A percentile compares a stretch with the other conserved stretches of the same genome.
Conservation (phyloP, 2,888 invertebrate species). For the Cosmorhoe ocellata region DNA sequence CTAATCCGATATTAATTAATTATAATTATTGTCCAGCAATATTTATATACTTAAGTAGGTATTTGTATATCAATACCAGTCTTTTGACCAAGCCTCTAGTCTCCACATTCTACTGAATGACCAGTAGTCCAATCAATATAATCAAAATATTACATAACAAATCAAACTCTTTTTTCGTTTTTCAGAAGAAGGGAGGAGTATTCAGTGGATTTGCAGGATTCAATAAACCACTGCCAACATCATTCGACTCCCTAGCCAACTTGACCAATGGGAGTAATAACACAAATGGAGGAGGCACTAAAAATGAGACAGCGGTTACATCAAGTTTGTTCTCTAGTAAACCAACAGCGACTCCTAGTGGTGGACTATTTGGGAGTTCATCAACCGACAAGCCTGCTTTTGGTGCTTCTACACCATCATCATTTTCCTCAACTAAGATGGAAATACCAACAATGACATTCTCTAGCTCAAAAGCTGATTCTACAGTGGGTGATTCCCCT, state of each 20-base stretch:
- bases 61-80: too few species aligned
- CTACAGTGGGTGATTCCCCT: constrained; percentile 55
- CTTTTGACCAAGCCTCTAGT: too few species aligned
- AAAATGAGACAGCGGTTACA: constrained; percentile 48
- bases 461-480: constrained; percentile 55
- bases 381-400: constrained; percentile 43
- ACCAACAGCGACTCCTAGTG: constrained; percentile 43
- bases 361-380: constrained; percentile 51
- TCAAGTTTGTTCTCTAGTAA: constrained; percentile 55
- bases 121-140: too few species aligned
- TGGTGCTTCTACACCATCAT: constrained; percentile 43
- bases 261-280: constrained; percentile 74
- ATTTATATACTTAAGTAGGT: too few species aligned
- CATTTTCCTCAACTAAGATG: constrained; percentile 47
- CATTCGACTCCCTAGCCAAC: constrained; percentile 84
- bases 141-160: too few species aligned
- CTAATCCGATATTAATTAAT: too few species aligned
- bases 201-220: constrained; percentile 88
- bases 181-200: constrained; percentile 80
- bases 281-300: constrained; percentile 53
- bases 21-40: too few species aligned
- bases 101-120: too few species aligned
- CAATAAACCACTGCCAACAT: constrained; percentile 74
- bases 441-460: constrained; percentile 46
- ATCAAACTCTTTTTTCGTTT: constrained; percentile 22